Evolutionary conservation across 2,888 invertebrate species (phyloP), one percentile per base, ranked within the genome.

Genomic region (Nymphalis c-album): DNA sequence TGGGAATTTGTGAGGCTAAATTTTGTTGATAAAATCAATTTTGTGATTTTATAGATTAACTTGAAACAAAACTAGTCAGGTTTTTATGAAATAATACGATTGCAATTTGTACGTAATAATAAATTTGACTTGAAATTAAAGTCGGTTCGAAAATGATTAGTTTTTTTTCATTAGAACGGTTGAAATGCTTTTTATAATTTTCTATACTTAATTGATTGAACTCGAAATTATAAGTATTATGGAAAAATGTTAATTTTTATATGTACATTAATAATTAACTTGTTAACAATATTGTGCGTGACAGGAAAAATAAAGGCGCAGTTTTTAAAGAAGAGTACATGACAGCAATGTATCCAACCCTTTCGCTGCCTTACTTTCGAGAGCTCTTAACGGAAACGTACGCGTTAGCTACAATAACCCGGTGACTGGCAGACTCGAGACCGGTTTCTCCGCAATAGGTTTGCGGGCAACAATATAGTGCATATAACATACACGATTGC

Each of bases 321-420:
- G 46, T 10, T 31, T 35, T 48, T 20, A 60, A 55, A 61, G 65
- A 66, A 46, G 50, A 48, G 48, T 59, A 60, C 48, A 20, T n/a
- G 8, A 55, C 16, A n/a, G 55, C 31, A 40, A 55, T 59, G 45
- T 64, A 61, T 63, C 62, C 68, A 51, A 55, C 63, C 68, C 63
- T 61, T 63, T 65, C 51, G 67, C 51, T 64, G 64, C 64, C 63
- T 64, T 63, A 68, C 71, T 70, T 70, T 70, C 68, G 45, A 55
- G 35, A 55, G 67, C 13, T 65, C 40, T 64, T 69, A 71, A 71
- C 69, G 71, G 71, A 69, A 67, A 68, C 70, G 55, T 57, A 57
- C 57, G 51, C 68, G 64, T 48, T 57, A 59, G 71, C 61, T 71
- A 67, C 66, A 71, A 71, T 71, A 71, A 71, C 71, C 68, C 68